These are phyloP conservation scores for Dryocosmus kuriphilus DNA, from an alignment of 2,888 invertebrate species.

Conservation along the genomic window DNA sequence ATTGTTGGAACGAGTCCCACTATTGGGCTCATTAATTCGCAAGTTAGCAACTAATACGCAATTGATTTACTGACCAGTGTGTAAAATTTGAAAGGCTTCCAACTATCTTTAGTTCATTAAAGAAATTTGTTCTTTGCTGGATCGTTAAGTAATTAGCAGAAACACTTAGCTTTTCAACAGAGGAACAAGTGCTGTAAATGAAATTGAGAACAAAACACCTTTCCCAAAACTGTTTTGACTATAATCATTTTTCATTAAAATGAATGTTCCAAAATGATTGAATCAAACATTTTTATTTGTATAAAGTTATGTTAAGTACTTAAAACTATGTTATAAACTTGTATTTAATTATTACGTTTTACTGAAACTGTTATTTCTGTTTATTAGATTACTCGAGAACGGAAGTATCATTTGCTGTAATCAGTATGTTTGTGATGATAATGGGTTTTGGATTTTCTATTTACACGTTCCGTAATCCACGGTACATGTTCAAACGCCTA, in stretches of 20 bases:
- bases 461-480: slow-evolving; percentile 90
- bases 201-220: background rate
- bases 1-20: slow-evolving; percentile 27
- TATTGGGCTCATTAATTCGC: slow-evolving; percentile 9
- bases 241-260: too few species aligned
- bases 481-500: slow-evolving; percentile 93
- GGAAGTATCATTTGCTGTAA: slow-evolving; percentile 90
- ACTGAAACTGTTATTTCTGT: slow-evolving; percentile 10
- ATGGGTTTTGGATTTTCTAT: slow-evolving; percentile 90
- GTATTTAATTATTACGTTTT: background rate
- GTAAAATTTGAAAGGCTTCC: slow-evolving; percentile 1
- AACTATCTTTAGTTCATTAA: slow-evolving; percentile 13
- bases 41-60: slow-evolving; percentile 15
- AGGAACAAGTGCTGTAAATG: background rate
- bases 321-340: too few species aligned
- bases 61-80: slow-evolving; percentile 2
- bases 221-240: background rate
- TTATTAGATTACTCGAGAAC: slow-evolving; percentile 88
- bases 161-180: background rate
- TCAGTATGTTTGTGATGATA: slow-evolving; percentile 88
- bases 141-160: background rate
- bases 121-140: background rate
- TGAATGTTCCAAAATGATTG: too few species aligned
- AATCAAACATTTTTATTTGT: too few species aligned
- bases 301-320: too few species aligned